Evolutionary conservation across 2,797 vertebrate genomes (phyloP), one percentile per base, ranked within the genome.

Genomic region (Gallinago stenura): DNA sequence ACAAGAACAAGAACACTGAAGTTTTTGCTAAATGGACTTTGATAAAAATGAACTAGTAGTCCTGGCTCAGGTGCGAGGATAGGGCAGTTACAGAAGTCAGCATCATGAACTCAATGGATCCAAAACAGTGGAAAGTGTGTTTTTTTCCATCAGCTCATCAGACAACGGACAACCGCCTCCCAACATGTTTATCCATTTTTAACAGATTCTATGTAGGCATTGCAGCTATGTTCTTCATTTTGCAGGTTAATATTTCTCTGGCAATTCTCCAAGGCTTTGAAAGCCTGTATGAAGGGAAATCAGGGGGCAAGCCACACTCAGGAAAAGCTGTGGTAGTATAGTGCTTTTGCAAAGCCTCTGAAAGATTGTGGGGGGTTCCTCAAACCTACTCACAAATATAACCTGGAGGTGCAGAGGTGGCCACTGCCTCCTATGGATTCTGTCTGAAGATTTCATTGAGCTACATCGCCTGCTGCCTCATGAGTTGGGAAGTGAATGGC

Each of bases 201-300:
- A 69, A 58, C 2, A 14, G 30, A 54, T 35, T 80, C 50, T 73
- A 4, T 64, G 62, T 85, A 71, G 68, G 51, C 81, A 66, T 57
- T 84, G 57, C 68, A 77, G 31, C 84, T 75, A 12, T 56, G 71
- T 61, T 84, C 56, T 30, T 86, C 76, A 31, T 87, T 93, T 79
- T 92, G 82, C 61, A 84, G 70, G 57, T 90, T 73, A 70, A 28
- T 83, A 46, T 31, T 68, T 87, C 60, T 91, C 86, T 90, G 71
- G 53, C 64, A 95, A 9, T 50, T 70, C 53, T 91, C 71, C 75
- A 70, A 77, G 69, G 68, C 87, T 94, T 89, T 82, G 62, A 77
- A 85, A 86, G 66, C 41, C 33, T 71, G 73, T 87, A 35, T 76
- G 73, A 69, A 77, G 35, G 54, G 16, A 53, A 61, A 61, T 73